phyloP scores from a whole-genome alignment of 30 jellyfish, hydroid and myxozoan species.

The Hydra vulgaris region DNA sequence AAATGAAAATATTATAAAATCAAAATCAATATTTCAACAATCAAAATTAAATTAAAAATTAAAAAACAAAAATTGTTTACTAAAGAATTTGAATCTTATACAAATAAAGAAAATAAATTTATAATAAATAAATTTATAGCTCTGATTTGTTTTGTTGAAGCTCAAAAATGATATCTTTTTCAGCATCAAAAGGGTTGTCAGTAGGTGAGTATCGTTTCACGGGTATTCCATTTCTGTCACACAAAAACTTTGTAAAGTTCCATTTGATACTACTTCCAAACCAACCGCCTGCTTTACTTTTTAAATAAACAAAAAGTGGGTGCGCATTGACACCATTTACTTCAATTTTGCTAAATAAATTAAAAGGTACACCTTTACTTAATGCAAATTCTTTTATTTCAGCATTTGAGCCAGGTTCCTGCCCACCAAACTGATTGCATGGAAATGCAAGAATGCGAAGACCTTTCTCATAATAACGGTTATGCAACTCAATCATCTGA shows the following conservation, averaged over 20 bases:
- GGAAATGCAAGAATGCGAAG: constrained; percentile 98
- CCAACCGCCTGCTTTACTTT: constrained; percentile 59
- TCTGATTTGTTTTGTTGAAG: constrained; percentile 13
- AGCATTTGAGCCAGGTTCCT: constrained; percentile 94
- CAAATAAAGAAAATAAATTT: too few species aligned
- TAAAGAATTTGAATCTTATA: background rate
- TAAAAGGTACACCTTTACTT: constrained; percentile 77
- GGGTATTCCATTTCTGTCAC: constrained; percentile 80
- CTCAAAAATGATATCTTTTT: constrained; percentile 69
- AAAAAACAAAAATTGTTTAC: background rate
- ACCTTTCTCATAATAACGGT: constrained; percentile 89
- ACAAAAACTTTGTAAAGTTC: constrained; percentile 90
- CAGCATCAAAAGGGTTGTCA: constrained; percentile 74
- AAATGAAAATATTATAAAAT: too few species aligned
- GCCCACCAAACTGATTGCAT: constrained; percentile 98
- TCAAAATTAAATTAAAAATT: too few species aligned
- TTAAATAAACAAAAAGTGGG: constrained; percentile 70
- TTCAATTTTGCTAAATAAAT: constrained; percentile 77
- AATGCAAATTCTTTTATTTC: constrained; percentile 82
- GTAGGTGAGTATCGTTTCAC: constrained; percentile 89
- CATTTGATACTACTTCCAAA: constrained; percentile 86
- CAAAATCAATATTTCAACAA: too few species aligned
- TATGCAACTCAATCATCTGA: constrained; percentile 89
- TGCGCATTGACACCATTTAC: constrained; percentile 94
- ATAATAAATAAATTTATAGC: background rate